phyloP scores from a whole-genome alignment of 2,888 invertebrate genomes.

The Lepidocyrtoides sp. region DNA sequence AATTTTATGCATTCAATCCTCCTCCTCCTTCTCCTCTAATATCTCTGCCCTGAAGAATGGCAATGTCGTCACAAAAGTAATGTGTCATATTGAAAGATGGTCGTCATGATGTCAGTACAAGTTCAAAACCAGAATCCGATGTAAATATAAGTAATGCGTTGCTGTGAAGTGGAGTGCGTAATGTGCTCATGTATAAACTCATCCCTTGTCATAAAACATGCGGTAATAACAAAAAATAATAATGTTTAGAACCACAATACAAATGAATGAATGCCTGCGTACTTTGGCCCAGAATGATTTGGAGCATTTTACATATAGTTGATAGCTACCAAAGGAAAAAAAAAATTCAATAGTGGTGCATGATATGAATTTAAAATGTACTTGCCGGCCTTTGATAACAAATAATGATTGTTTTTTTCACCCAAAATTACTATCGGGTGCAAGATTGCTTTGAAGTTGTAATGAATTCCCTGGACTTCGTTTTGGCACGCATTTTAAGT shows the following conservation, averaged over 20 bases:
- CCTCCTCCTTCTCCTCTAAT: slow-evolving; percentile 31
- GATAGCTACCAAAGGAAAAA: background rate
- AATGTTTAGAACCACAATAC: background rate
- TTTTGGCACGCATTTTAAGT: no score
- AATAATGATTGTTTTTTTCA: no score
- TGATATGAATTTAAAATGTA: no score
- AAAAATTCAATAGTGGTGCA: background rate
- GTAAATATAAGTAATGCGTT: background rate
- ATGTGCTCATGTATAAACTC: slow-evolving; percentile 27
- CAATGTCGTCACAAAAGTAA: slow-evolving; percentile 23
- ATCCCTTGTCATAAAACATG: slow-evolving; percentile 39
- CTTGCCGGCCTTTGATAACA: no score
- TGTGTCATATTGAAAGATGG: slow-evolving; percentile 23
- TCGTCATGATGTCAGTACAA: slow-evolving; percentile 63
- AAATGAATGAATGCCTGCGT: background rate
- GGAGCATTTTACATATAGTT: background rate
- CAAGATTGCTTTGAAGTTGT: no score
- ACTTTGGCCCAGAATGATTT: background rate
- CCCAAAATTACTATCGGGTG: no score
- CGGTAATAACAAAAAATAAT: background rate
- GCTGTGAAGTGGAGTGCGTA: background rate
- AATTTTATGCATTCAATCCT: slow-evolving; percentile 16
- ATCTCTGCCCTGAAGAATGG: slow-evolving; percentile 18
- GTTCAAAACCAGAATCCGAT: slow-evolving; percentile 56
- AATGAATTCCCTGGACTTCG: no score